phyloP scores from a whole-genome alignment of 2,888 invertebrate species.

The Philopedon plagiatum region DNA sequence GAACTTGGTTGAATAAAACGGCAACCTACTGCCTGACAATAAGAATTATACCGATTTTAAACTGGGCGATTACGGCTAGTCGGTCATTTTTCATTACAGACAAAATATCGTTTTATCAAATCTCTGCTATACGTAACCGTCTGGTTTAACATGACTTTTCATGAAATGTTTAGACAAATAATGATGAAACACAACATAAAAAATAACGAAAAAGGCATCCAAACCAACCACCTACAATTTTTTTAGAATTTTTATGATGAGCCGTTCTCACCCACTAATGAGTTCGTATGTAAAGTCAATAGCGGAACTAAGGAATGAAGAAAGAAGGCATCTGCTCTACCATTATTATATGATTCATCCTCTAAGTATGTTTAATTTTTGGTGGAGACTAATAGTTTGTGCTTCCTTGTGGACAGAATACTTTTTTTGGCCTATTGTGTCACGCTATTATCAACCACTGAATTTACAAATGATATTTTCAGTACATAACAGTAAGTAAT shows the following conservation, averaged over 20 bases:
- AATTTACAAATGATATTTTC: background rate
- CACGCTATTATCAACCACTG: background rate
- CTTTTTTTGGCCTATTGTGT: background rate
- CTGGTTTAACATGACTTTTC: no score
- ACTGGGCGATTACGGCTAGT: no score
- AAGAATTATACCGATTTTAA: no score
- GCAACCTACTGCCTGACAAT: no score
- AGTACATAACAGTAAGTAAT: background rate
- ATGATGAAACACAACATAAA: no score
- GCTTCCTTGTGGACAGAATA: background rate
- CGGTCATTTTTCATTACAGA: no score
- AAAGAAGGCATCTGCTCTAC: conserved; percentile 26
- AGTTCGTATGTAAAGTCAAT: conserved; percentile 25
- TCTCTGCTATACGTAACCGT: no score
- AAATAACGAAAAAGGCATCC: no score
- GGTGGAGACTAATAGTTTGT: background rate
- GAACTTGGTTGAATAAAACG: no score
- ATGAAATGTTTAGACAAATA: no score
- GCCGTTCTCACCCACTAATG: conserved; percentile 21
- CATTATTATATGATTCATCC: conserved; percentile 43
- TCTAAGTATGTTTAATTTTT: conserved; percentile 37
- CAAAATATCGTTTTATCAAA: no score
- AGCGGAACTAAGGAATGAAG: conserved; percentile 17
- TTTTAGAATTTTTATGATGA: conserved; percentile 37
- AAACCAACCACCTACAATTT: no score